phyloP scores from a whole-genome alignment of 2,113 vertebrate species.

The Sebastes schlegelii region DNA sequence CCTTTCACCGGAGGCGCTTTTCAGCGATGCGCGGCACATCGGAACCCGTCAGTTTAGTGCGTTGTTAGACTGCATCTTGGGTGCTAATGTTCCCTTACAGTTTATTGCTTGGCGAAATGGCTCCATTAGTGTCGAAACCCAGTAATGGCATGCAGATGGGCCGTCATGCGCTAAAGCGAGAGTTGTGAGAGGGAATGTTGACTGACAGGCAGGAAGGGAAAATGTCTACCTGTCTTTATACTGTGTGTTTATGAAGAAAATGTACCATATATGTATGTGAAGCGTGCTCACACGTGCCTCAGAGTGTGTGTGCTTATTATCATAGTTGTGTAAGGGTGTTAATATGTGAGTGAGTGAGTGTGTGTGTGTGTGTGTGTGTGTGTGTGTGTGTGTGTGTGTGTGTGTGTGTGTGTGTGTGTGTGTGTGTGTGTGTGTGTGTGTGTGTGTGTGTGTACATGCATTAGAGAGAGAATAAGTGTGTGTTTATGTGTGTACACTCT shows the following conservation, averaged over 20 bases:
- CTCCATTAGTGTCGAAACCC: constrained; percentile 66
- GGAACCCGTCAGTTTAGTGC: constrained; percentile 55
- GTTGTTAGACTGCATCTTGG: constrained; percentile 64
- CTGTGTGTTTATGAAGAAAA: constrained; percentile 3
- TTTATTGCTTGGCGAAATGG: constrained; percentile 69
- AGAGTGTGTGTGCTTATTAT: background rate
- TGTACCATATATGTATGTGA: background rate
- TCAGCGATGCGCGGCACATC: constrained; percentile 49
- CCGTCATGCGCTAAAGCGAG: constrained; percentile 26
- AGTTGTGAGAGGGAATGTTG: constrained; percentile 37
- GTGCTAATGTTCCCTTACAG: constrained; percentile 68
- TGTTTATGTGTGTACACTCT: constrained; percentile 4
- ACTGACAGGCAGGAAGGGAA: constrained; percentile 55
- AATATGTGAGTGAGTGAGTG: constrained; percentile 14
- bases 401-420: constrained; percentile 23
- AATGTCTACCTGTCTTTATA: constrained; percentile 17
- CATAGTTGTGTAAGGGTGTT: background rate
- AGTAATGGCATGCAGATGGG: constrained; percentile 69
- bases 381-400: constrained; percentile 25
- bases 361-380: constrained; percentile 7
- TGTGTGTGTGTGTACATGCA: constrained; percentile 14
- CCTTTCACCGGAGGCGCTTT: constrained; percentile 35
- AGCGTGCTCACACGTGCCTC: background rate
- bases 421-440: constrained; percentile 19
- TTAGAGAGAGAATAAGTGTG: constrained; percentile 1